Percentiles rank a stretch among this genome's conserved stretches.
These are phyloP conservation scores for Antheraea yamamai DNA, from an alignment of 2,888 invertebrate genomes.

Conservation along the genomic window DNA sequence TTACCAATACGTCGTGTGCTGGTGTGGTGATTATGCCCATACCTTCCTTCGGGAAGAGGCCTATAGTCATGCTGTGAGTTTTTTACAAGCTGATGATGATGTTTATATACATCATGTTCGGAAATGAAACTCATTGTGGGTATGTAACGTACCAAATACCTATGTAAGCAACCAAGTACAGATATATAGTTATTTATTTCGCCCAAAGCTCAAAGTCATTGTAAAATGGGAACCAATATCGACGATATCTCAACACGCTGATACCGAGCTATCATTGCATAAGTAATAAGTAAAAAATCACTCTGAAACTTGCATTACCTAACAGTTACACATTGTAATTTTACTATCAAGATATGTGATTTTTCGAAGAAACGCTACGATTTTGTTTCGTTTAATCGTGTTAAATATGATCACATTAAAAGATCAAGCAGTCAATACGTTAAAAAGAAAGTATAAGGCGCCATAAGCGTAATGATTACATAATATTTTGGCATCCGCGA, in stretches of 20 bases:
- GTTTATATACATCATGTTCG: too few relatives aligned
- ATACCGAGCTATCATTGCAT: too few relatives aligned
- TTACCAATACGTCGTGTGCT: too few relatives aligned
- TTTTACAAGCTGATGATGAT: too few relatives aligned
- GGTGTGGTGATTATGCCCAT: too few relatives aligned
- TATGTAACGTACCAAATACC: too few relatives aligned
- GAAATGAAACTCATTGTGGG: too few relatives aligned
- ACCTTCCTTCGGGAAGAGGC: too few relatives aligned
- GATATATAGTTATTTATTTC: background rate
- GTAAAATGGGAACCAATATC: too few relatives aligned
- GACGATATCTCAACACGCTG: too few relatives aligned
- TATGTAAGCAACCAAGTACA: too few relatives aligned
- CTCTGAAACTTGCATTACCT: background rate
- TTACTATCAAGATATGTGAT: background rate
- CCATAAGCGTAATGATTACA: background rate
- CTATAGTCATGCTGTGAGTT: too few relatives aligned
- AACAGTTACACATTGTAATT: background rate
- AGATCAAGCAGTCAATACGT: background rate
- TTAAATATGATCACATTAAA: background rate
- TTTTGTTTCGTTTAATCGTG: background rate
- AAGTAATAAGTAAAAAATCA: background rate
- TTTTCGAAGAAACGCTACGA: background rate
- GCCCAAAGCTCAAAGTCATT: background rate
- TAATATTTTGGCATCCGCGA: background rate
- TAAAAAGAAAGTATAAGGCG: slow-evolving; percentile 11